phyloP scores from a whole-genome alignment of 2,888 invertebrate genomes.

The Mythimna impura region DNA sequence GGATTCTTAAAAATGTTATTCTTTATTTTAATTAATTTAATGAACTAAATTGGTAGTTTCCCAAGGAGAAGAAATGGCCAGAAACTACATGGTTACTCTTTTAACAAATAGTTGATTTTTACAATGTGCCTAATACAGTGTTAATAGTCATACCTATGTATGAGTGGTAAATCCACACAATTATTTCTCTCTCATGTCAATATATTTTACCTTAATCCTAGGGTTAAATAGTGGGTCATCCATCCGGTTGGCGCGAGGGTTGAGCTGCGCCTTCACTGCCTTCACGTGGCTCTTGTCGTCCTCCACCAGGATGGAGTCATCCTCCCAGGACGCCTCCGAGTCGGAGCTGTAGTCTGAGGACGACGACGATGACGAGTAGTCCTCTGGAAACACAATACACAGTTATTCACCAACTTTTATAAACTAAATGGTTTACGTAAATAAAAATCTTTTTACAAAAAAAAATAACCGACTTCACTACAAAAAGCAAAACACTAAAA shows the following conservation, averaged over 20 bases:
- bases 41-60: too few relatives aligned
- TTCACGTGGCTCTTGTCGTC: slow-evolving; percentile 72
- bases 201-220: slow-evolving; percentile 76
- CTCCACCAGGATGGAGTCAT: slow-evolving; percentile 82
- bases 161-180: neutral
- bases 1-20: too few relatives aligned
- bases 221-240: slow-evolving; percentile 84
- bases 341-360: slow-evolving; percentile 86
- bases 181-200: neutral
- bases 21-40: too few relatives aligned
- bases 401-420: neutral
- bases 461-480: too few relatives aligned
- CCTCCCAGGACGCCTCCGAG: slow-evolving; percentile 85
- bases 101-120: too few relatives aligned
- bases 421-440: too few relatives aligned
- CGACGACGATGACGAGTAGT: slow-evolving; percentile 85
- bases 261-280: slow-evolving; percentile 77
- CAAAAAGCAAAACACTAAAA: too few relatives aligned
- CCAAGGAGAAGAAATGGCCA: too few relatives aligned
- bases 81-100: too few relatives aligned
- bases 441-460: too few relatives aligned
- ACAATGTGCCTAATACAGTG: too few relatives aligned
- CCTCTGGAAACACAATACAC: slow-evolving; percentile 69
- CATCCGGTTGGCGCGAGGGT: slow-evolving; percentile 84
- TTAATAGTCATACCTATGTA: too few relatives aligned